Percentiles rank a stretch among this genome's conserved stretches.
These are phyloP conservation scores for Nephrotoma flavescens DNA, from an alignment of 2,888 invertebrate genomes.

Conservation along the genomic window DNA sequence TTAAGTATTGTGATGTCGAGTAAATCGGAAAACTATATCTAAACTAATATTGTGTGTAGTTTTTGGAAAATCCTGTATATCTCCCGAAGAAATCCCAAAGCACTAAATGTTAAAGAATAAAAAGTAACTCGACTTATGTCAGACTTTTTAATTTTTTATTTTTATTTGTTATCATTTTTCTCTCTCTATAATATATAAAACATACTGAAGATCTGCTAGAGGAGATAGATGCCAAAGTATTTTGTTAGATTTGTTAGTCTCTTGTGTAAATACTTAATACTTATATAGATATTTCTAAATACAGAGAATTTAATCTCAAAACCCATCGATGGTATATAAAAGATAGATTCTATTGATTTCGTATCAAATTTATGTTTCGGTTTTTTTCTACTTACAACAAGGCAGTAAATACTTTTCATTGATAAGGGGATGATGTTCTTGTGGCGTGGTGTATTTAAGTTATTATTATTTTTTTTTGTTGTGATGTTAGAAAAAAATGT, in stretches of 20 bases:
- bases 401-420: not conserved
- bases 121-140: not conserved
- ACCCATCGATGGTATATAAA: not conserved
- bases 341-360: not conserved
- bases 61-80: not conserved
- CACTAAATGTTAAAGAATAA: not conserved
- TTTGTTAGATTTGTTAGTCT: not conserved
- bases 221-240: not conserved
- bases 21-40: not conserved
- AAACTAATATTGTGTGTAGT: not conserved
- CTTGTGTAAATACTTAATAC: not conserved
- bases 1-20: not conserved
- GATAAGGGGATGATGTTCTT: not conserved
- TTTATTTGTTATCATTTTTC: not conserved
- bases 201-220: not conserved
- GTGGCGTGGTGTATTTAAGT: not conserved
- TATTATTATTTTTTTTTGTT: not conserved
- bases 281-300: not conserved
- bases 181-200: too few species aligned
- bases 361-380: not conserved
- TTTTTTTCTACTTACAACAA: not conserved
- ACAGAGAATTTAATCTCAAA: not conserved
- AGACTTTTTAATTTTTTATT: not conserved
- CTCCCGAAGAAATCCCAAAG: not conserved
- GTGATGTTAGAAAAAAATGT: not conserved